Percentiles rank a stretch among this genome's conserved stretches.
Evolutionary conservation across 2,797 vertebrate genomes (phyloP).

Genomic region (Ara ararauna): DNA sequence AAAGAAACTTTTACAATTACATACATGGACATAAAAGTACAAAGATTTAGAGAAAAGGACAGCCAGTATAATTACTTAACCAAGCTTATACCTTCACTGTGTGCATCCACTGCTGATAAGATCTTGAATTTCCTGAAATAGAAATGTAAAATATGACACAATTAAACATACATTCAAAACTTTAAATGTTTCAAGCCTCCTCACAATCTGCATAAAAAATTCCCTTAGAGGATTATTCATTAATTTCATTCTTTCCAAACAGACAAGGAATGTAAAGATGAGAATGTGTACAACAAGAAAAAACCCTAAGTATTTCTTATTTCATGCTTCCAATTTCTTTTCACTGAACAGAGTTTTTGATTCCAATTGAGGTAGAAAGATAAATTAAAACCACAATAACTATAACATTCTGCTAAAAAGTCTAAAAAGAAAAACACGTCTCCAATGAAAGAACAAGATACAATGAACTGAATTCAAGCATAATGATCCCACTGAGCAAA

Average conservation of each 20-base stretch:
- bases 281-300: background rate
- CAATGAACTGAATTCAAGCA: background rate
- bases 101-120: constrained; percentile 95
- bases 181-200: background rate
- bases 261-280: background rate
- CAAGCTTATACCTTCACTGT: constrained; percentile 89
- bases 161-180: background rate
- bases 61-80: background rate
- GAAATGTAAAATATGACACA: background rate
- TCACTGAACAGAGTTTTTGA: background rate
- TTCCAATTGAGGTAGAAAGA: background rate
- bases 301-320: background rate
- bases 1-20: background rate
- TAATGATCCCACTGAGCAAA: background rate
- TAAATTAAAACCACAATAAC: background rate
- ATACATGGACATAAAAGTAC: background rate
- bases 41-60: background rate
- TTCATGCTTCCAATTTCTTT: background rate
- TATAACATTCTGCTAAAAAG: background rate
- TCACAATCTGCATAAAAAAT: background rate
- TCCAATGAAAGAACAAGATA: background rate
- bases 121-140: constrained; percentile 88
- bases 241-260: background rate
- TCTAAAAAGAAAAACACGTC: background rate
- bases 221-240: background rate